Conservation (phyloP, 2,113 vertebrate genomes). For the Nyctereutes procyonoides region DNA sequence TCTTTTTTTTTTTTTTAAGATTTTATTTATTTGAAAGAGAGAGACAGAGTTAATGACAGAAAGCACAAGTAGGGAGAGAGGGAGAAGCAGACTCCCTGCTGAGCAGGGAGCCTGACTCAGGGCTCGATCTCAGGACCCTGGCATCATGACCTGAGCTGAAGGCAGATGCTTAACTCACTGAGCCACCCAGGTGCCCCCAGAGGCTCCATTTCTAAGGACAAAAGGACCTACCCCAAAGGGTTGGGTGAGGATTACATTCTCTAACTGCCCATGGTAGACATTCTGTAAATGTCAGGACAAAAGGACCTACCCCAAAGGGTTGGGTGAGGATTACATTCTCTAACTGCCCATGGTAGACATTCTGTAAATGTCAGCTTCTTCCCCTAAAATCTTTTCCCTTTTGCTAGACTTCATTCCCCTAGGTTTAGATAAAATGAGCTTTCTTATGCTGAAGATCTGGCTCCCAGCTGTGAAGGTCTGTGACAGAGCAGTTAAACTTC, state of each 20-base stretch:
- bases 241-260: not conserved
- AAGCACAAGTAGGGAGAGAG: no score
- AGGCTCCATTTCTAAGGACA: not conserved
- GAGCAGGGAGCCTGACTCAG: no score
- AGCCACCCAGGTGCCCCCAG: no score
- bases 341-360: not conserved
- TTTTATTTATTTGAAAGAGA: no score
- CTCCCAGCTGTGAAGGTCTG: not conserved
- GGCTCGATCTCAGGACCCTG: no score
- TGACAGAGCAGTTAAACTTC: not conserved
- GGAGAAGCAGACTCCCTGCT: no score
- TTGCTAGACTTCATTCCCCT: not conserved
- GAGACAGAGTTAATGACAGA: no score
- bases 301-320: rapidly evolving
- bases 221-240: not conserved
- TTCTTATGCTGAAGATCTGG: not conserved
- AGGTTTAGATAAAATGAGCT: not conserved
- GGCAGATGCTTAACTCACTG: no score
- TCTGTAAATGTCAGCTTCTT: not conserved
- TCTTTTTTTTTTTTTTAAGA: no score
- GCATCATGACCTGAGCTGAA: no score
- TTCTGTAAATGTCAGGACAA: not conserved
- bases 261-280: not conserved
- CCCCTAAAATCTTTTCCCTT: not conserved
- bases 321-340: not conserved